Conservation (phyloP, 2,888 invertebrate genomes). For the Ennomos quercinarius region DNA sequence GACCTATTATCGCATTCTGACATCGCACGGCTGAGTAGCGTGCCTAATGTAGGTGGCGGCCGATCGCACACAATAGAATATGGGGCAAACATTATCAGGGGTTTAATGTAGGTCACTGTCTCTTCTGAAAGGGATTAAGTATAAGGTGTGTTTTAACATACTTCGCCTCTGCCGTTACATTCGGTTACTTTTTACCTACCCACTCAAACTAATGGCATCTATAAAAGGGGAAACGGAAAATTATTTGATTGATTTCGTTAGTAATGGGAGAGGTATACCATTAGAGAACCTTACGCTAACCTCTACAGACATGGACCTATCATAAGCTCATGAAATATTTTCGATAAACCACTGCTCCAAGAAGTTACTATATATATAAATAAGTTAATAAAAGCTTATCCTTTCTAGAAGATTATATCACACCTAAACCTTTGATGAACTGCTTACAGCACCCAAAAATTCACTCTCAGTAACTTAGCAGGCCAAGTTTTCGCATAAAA, state of each 20-base stretch:
- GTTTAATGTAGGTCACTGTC: slow-evolving; percentile 43
- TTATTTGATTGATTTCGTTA: neutral
- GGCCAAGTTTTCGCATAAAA: slow-evolving; percentile 22
- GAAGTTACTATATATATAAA: too few relatives aligned
- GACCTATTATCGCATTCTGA: slow-evolving; percentile 74
- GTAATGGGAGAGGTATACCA: too few relatives aligned
- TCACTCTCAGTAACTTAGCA: slow-evolving; percentile 14
- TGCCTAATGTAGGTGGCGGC: slow-evolving; percentile 40
- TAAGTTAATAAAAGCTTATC: neutral
- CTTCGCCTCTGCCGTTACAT: slow-evolving; percentile 4
- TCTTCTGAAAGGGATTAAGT: slow-evolving; percentile 36
- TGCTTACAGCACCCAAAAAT: slow-evolving; percentile 15
- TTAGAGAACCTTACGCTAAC: too few relatives aligned
- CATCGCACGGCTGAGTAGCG: slow-evolving; percentile 58
- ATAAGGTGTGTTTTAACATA: slow-evolving; percentile 17
- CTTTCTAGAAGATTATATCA: neutral
- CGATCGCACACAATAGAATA: slow-evolving; percentile 40
- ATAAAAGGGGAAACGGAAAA: neutral
- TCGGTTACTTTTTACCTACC: slow-evolving; percentile 2
- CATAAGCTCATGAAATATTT: too few relatives aligned
- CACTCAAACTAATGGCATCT: neutral
- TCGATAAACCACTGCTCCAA: too few relatives aligned
- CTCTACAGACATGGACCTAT: too few relatives aligned
- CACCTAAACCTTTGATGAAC: slow-evolving; percentile 22
- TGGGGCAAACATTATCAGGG: slow-evolving; percentile 40